Base-by-base conservation (phyloP, 2,113 vertebrate species). In the Siphamia tubifer region DNA sequence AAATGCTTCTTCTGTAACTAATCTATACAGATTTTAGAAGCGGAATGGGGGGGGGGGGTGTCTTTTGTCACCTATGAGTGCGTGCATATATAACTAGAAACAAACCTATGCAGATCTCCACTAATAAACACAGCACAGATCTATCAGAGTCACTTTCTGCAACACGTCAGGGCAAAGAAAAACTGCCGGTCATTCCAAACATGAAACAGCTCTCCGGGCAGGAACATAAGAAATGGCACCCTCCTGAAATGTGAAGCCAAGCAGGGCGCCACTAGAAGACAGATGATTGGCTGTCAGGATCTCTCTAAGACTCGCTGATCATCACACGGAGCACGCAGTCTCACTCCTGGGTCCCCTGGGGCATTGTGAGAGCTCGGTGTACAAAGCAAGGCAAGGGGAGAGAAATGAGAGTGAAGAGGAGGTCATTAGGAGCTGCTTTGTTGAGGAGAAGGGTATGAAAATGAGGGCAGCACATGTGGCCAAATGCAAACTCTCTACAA, bases 281-380 rank as follows among this genome's bases (percentile, higher is more conserved):
- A 76, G 73, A 89, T 83, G 85, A 87, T 88, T 78, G 84, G 85
- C 61, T 83, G 80, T 87, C 84, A 75, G 68, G 72, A 76, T 83
- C 77, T 74, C 63, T 61, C 79, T 38, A 56, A 81, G 82, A 80
- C 75, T 77, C 24, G 57, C 84, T 81, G 87, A 89, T 91, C 83
- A 83, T 81, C 81, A 87, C 72, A 74, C 79, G 21, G 36, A 80
- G 74, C 78, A 88, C 57, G 70, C 81, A 82, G 75, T 28, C 75
- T 67, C 68, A 44, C 35, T 42, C 61, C 20, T n/a, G 8, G 21
- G 15, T 64, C 57, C 82, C 66, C 57, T n/a, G 28, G 49, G 77
- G 77, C 42, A 34, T 43, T 74, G 51, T 54, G 82, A 62, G 67
- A 66, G 71, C 67, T 71, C 4, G 25, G 63, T 52, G 27, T 58